Percentiles rank a stretch among this genome's conserved stretches.
These are phyloP conservation scores for Gobius niger DNA, from an alignment of 2,113 vertebrate species.

Conservation along the genomic window DNA sequence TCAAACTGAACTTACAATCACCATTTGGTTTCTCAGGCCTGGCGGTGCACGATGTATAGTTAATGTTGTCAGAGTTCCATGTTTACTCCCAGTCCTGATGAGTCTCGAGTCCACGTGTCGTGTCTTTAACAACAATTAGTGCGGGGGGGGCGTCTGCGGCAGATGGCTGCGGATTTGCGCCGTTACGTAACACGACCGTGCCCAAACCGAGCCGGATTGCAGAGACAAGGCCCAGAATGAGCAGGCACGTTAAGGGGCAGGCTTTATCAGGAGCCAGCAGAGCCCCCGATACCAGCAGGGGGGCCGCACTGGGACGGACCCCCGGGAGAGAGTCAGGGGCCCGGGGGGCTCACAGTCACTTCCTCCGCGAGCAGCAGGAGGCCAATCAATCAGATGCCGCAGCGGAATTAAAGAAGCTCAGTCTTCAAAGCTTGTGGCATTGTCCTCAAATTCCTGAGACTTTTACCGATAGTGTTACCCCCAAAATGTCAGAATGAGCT, in stretches of 20 bases:
- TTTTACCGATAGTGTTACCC: too few species aligned
- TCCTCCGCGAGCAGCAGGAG: not conserved
- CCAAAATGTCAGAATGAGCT: too few species aligned
- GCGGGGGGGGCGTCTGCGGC: slow-evolving; percentile 38
- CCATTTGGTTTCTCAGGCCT: too few species aligned
- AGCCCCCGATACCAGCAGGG: slow-evolving; percentile 19
- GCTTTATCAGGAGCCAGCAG: slow-evolving; percentile 37
- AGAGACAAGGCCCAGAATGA: slow-evolving; percentile 11
- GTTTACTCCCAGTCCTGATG: slow-evolving; percentile 7
- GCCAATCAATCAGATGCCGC: too few species aligned
- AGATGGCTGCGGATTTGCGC: slow-evolving; percentile 57
- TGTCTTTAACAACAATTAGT: slow-evolving; percentile 48
- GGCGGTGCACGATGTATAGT: too few species aligned
- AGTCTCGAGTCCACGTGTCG: slow-evolving; percentile 31
- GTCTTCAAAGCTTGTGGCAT: not conserved
- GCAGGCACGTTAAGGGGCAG: slow-evolving; percentile 26
- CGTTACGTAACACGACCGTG: slow-evolving; percentile 39
- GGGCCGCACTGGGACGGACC: not conserved
- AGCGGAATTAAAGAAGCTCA: not conserved
- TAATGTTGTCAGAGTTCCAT: too few species aligned
- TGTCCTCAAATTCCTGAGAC: too few species aligned
- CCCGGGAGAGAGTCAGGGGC: slow-evolving; percentile 15
- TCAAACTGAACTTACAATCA: too few species aligned
- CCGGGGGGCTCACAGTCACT: slow-evolving; percentile 4
- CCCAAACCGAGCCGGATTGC: not conserved